Percentiles rank a stretch among this genome's conserved stretches.
These are phyloP conservation scores for Gasteruption jaculator DNA, from an alignment of 2,888 invertebrate genomes.

Conservation along the genomic window DNA sequence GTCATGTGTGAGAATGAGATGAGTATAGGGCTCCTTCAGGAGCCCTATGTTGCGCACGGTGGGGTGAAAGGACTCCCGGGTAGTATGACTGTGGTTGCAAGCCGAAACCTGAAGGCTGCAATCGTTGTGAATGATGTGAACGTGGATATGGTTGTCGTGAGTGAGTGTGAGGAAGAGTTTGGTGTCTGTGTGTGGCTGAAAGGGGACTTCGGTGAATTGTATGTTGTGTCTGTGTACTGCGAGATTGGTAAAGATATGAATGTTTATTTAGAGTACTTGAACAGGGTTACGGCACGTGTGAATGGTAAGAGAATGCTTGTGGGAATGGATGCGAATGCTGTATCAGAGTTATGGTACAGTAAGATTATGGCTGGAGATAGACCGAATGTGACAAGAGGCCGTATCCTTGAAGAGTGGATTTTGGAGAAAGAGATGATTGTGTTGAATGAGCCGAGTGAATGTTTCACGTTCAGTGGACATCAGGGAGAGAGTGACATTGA, in stretches of 20 bases:
- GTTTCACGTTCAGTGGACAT: constrained; percentile 18
- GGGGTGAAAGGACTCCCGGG: constrained; percentile 9
- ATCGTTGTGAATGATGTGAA: neutral
- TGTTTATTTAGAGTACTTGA: no score
- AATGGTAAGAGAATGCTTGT: no score
- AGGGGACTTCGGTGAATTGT: constrained; percentile 12
- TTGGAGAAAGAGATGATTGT: constrained; percentile 7
- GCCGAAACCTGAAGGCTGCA: constrained; percentile 12
- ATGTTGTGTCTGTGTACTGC: constrained; percentile 18
- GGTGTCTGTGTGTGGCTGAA: constrained; percentile 16
- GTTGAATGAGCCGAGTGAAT: constrained; percentile 12
- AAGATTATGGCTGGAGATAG: neutral
- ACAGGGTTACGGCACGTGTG: no score
- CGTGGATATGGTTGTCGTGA: neutral
- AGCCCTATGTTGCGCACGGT: constrained; percentile 5
- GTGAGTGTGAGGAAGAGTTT: constrained; percentile 1
- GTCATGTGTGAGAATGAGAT: constrained; percentile 3
- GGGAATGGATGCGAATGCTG: constrained; percentile 25
- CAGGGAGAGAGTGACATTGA: constrained; percentile 18
- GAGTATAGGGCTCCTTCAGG: constrained; percentile 11
- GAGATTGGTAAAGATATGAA: no score
- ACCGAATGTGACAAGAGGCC: neutral
- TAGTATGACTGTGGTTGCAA: constrained; percentile 2
- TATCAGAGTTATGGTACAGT: constrained; percentile 20
- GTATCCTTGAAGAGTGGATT: constrained; percentile 6